Conservation (phyloP, 2,888 invertebrate genomes). For the Drosophila lutescens region DNA sequence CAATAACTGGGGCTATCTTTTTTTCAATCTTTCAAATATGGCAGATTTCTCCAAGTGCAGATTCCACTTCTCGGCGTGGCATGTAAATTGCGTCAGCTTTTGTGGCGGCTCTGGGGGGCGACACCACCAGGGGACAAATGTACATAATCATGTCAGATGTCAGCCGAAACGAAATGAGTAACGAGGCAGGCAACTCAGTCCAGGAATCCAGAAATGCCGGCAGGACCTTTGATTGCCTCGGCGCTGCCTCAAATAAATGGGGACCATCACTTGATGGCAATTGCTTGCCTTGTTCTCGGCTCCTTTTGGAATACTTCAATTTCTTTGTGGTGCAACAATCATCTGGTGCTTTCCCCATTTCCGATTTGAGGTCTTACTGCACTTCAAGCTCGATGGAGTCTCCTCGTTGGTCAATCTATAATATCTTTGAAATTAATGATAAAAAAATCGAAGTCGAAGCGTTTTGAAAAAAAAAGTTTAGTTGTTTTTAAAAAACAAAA, state of each 20-base stretch:
- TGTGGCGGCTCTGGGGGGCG: conserved; percentile 20
- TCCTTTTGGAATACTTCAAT: conserved; percentile 22
- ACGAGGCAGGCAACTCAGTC: conserved; percentile 29
- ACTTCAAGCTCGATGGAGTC: background rate
- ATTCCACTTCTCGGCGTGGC: conserved; percentile 17
- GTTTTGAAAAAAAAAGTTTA: too few species aligned
- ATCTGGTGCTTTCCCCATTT: conserved; percentile 7
- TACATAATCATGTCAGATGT: conserved; percentile 79
- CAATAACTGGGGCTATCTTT: too few species aligned
- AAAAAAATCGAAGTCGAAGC: background rate
- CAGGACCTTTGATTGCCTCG: conserved; percentile 69
- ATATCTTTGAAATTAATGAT: background rate
- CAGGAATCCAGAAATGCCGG: conserved; percentile 29
- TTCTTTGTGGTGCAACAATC: conserved; percentile 21
- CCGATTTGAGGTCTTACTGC: conserved; percentile 8
- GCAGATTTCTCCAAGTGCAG: background rate
- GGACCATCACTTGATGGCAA: conserved; percentile 79
- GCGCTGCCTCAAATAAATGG: conserved; percentile 59
- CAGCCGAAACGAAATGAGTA: conserved; percentile 58
- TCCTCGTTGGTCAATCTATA: background rate
- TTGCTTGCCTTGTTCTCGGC: conserved; percentile 66
- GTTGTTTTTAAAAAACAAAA: too few species aligned
- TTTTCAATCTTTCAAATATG: too few species aligned
- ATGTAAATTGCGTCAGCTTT: conserved; percentile 66
- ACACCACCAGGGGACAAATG: conserved; percentile 61